Conservation (phyloP, 1,140 invertebrate species). For the Bactericera cockerelli region DNA sequence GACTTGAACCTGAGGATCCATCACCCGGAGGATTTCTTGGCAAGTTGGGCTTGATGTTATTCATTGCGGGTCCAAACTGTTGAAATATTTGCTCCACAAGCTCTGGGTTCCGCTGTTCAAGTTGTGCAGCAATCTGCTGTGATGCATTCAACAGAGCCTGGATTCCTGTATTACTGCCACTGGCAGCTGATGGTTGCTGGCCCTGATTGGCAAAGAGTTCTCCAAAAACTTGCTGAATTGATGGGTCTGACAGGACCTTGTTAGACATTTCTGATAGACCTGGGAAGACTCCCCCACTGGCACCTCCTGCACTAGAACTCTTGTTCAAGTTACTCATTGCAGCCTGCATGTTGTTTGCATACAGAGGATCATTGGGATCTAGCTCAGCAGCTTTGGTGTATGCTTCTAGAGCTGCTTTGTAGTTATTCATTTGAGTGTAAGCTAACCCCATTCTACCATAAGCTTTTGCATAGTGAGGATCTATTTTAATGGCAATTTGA, state of each 20-base stretch:
- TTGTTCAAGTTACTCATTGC: not conserved
- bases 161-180: constrained; percentile 1
- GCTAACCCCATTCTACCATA: not conserved
- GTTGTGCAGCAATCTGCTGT: not conserved
- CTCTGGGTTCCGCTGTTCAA: not conserved
- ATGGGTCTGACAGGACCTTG: not conserved
- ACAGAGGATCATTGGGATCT: constrained; percentile 6
- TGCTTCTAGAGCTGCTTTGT: not conserved
- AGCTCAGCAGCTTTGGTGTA: constrained; percentile 1
- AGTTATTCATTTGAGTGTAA: constrained; percentile 1
- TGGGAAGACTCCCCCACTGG: not conserved
- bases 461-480: constrained; percentile 4
- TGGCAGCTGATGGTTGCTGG: not conserved
- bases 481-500: not conserved
- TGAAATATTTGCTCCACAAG: constrained; percentile 1
- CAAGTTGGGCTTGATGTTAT: not conserved
- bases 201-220: not conserved
- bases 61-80: not conserved
- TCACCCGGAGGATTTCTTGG: not conserved
- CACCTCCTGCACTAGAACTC: too few relatives aligned
- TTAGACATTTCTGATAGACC: not conserved
- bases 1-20: not conserved
- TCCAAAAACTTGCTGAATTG: constrained; percentile 1
- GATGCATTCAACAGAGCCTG: not conserved
- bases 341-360: not conserved